A percentile compares a stretch with the other conserved stretches of the same genome.
Conservation (phyloP, 2,888 invertebrate species). For the Drosophila leonis region DNA sequence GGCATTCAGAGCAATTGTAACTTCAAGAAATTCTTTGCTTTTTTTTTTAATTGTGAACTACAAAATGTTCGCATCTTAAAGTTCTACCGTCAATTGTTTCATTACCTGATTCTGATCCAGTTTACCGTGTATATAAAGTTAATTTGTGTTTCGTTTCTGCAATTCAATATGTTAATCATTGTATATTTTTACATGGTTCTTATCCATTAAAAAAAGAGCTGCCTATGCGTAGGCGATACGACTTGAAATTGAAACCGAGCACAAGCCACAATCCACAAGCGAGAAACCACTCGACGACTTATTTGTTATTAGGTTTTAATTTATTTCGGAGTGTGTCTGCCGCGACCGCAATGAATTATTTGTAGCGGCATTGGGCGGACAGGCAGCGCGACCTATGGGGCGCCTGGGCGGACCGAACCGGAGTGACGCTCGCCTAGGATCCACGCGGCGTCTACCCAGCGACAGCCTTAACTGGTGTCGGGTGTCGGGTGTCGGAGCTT, state of each 20-base stretch:
- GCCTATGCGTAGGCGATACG: slow-evolving; percentile 54
- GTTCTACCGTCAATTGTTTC: background rate
- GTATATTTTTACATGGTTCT: background rate
- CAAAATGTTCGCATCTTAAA: background rate
- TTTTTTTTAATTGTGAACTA: background rate
- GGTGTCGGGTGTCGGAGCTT: slow-evolving; percentile 57
- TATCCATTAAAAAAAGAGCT: slow-evolving; percentile 24
- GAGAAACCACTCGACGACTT: slow-evolving; percentile 62
- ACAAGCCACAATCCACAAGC: slow-evolving; percentile 21
- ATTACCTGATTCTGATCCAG: background rate
- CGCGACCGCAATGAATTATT: slow-evolving; percentile 77
- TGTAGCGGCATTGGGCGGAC: slow-evolving; percentile 78
- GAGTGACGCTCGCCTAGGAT: slow-evolving; percentile 62
- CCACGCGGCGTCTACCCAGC: slow-evolving; percentile 66
- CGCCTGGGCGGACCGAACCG: slow-evolving; percentile 43
- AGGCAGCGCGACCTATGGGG: slow-evolving; percentile 61
- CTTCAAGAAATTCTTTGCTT: background rate
- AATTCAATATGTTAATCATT: background rate
- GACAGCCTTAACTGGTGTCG: slow-evolving; percentile 48
- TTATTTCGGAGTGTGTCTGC: slow-evolving; percentile 76
- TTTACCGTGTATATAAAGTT: background rate
- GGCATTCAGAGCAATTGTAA: slow-evolving; percentile 6
- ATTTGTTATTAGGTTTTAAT: slow-evolving; percentile 83
- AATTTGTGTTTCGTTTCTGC: background rate
- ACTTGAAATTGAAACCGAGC: slow-evolving; percentile 29